phyloP scores from a whole-genome alignment of 2,888 invertebrate species.

The Mythimna vitellina region DNA sequence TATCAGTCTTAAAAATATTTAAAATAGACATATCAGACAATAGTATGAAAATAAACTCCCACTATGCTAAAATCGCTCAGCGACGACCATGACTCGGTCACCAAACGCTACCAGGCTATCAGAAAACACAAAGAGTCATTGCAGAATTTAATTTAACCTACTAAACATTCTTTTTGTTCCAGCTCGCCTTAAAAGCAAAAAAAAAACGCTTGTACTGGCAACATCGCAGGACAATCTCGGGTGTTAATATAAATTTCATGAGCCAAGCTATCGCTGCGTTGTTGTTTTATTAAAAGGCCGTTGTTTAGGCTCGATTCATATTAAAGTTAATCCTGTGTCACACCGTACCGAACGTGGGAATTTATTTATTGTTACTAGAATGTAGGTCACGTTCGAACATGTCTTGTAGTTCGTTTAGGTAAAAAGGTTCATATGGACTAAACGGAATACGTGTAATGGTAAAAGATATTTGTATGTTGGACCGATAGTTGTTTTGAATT shows the following conservation, averaged over 20 bases:
- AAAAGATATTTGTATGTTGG: conserved; percentile 21
- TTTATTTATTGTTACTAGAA: conserved; percentile 62
- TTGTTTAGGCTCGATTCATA: conserved; percentile 77
- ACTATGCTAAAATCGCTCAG: conserved; percentile 11
- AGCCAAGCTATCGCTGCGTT: conserved; percentile 73
- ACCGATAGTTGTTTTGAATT: neutral
- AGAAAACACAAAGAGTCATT: conserved; percentile 48
- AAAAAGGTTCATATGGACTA: conserved; percentile 49
- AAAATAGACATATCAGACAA: neutral
- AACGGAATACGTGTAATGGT: conserved; percentile 33
- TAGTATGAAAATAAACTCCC: neutral
- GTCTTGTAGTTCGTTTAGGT: conserved; percentile 47
- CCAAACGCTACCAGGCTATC: conserved; percentile 44
- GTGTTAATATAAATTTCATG: conserved; percentile 82
- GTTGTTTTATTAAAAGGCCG: conserved; percentile 78
- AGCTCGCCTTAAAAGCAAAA: conserved; percentile 58
- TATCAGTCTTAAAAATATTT: neutral
- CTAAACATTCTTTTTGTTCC: conserved; percentile 61
- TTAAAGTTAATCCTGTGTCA: conserved; percentile 70
- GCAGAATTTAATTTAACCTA: conserved; percentile 64
- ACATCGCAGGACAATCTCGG: conserved; percentile 73
- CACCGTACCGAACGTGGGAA: conserved; percentile 64
- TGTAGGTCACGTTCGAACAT: conserved; percentile 57
- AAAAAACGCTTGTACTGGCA: conserved; percentile 64
- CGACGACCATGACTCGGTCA: conserved; percentile 1